phyloP scores from a whole-genome alignment of 1,140 invertebrate species.

The Papilio polyxenes region DNA sequence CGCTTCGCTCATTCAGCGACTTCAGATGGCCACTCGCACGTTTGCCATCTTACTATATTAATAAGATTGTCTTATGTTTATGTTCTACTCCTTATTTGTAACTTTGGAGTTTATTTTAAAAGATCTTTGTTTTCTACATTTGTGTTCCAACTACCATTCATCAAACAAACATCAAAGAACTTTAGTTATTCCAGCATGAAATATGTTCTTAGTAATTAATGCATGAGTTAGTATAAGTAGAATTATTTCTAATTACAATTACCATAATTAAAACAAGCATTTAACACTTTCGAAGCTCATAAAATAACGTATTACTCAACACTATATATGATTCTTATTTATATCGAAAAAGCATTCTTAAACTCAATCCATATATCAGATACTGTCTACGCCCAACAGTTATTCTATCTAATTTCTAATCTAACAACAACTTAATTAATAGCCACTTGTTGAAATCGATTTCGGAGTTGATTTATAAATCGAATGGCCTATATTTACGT shows the following conservation, averaged over 20 bases:
- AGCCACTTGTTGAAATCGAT: constrained; percentile 80
- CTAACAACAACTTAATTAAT: constrained; percentile 80
- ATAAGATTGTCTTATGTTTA: no score
- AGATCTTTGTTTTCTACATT: no score
- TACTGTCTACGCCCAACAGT: constrained; percentile 64
- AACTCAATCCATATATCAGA: constrained; percentile 57
- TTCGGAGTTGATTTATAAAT: constrained; percentile 77
- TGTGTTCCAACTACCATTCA: no score
- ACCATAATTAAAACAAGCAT: constrained; percentile 34
- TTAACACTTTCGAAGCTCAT: constrained; percentile 33
- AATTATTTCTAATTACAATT: constrained; percentile 33
- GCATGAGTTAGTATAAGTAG: background rate
- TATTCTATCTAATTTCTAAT: constrained; percentile 77
- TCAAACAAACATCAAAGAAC: background rate
- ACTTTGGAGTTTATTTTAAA: background rate
- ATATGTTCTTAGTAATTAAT: background rate
- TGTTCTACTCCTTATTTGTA: background rate
- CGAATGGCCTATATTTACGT: constrained; percentile 74
- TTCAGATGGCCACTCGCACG: no score
- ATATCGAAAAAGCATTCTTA: constrained; percentile 30
- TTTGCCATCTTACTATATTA: no score
- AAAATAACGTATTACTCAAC: constrained; percentile 35
- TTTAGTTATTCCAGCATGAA: background rate
- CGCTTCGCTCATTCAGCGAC: no score
- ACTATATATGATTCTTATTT: constrained; percentile 33